Evolutionary conservation across 2,113 vertebrate genomes (phyloP).

Genomic region (Vireo altiloquus): DNA sequence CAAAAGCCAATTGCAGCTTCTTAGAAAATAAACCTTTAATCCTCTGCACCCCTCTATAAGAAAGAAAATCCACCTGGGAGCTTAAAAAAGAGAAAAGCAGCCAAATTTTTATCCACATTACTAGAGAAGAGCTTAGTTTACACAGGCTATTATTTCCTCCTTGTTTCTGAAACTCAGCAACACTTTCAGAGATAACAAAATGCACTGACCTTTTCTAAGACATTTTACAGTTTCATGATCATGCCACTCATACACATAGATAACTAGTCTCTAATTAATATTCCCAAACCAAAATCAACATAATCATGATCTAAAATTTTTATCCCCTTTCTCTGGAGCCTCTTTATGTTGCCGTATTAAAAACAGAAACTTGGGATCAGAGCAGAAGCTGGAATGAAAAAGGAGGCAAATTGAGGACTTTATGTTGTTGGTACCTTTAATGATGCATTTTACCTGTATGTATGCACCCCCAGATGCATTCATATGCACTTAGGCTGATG

Average conservation of each 20-base stretch:
- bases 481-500: neutral
- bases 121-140: neutral
- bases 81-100: neutral
- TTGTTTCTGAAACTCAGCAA: neutral
- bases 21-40: constrained; percentile 50
- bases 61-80: neutral
- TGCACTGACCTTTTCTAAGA: neutral
- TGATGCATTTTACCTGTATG: too few species aligned
- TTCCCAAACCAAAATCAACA: neutral
- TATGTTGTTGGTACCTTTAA: neutral
- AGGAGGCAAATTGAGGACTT: neutral
- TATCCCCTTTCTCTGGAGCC: neutral
- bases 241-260: neutral
- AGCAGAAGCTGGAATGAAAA: neutral
- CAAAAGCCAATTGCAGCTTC: constrained; percentile 26
- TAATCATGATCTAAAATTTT: neutral
- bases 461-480: neutral
- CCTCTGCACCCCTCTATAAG: neutral
- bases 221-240: neutral
- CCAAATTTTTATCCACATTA: constrained; percentile 1
- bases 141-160: neutral
- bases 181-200: constrained; percentile 4
- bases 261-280: neutral
- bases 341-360: neutral
- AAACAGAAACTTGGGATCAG: neutral